A percentile compares a stretch with the other conserved stretches of the same genome.
Conservation (phyloP, 2,888 invertebrate genomes). For the Ectemnius cavifrons region DNA sequence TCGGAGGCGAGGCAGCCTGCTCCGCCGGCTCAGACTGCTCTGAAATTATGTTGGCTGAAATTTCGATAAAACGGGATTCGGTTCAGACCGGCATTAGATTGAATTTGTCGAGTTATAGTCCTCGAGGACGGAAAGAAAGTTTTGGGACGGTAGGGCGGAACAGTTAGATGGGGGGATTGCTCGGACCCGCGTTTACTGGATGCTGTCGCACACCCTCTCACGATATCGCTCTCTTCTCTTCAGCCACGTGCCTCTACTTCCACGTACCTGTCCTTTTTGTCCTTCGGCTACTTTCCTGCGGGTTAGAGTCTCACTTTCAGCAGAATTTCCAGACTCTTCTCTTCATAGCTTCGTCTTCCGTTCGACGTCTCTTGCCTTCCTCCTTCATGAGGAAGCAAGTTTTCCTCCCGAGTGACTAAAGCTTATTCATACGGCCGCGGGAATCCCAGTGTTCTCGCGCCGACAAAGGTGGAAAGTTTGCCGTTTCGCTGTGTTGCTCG, state of each 20-base stretch:
- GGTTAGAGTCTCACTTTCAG: conserved; percentile 41
- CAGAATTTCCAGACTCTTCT: conserved; percentile 35
- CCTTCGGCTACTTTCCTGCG: conserved; percentile 26
- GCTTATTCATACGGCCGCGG: too few species aligned
- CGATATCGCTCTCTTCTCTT: conserved; percentile 9
- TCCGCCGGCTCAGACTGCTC: conserved; percentile 36
- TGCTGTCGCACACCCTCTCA: conserved; percentile 15
- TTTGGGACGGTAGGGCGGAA: conserved; percentile 53
- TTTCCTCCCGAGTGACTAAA: too few species aligned
- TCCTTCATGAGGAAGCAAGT: too few species aligned
- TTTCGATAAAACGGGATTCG: conserved; percentile 72
- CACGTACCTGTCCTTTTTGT: conserved; percentile 34
- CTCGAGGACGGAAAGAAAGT: conserved; percentile 66
- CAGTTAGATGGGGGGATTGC: conserved; percentile 57
- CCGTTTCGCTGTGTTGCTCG: too few species aligned
- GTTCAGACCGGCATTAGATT: conserved; percentile 68
- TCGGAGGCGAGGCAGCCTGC: conserved; percentile 28
- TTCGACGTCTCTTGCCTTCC: too few species aligned
- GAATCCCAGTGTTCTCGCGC: too few species aligned
- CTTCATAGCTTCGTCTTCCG: conserved; percentile 5
- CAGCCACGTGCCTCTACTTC: conserved; percentile 13
- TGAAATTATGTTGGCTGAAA: conserved; percentile 71
- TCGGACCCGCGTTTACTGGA: conserved; percentile 51
- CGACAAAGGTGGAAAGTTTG: too few species aligned
- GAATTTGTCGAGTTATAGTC: conserved; percentile 71